Conservation (phyloP, 2,113 vertebrate species). For the Xiphias gladius region DNA sequence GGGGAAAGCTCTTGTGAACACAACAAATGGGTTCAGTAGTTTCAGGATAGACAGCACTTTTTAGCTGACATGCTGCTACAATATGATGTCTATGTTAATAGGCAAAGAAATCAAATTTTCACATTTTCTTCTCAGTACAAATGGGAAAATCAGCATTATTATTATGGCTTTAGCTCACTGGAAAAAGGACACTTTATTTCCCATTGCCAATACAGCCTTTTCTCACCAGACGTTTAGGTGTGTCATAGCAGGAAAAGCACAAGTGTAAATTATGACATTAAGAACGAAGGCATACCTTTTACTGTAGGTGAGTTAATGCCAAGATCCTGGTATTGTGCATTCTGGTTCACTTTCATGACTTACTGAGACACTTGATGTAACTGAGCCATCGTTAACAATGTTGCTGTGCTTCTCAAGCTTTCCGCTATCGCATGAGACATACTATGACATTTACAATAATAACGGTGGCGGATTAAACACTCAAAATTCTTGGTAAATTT, state of each 20-base stretch:
- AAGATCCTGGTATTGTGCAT: background rate
- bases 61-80: background rate
- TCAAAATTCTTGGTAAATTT: no score
- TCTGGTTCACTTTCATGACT: background rate
- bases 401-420: background rate
- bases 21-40: constrained; percentile 26
- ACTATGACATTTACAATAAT: background rate
- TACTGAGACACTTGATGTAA: background rate
- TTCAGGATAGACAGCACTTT: constrained; percentile 11
- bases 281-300: no score
- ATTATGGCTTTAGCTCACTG: background rate
- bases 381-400: background rate
- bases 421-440: background rate
- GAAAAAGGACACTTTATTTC: no score
- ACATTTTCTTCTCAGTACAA: background rate
- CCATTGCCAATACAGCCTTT: background rate
- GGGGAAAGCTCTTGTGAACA: constrained; percentile 32
- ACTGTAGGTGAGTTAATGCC: background rate
- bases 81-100: constrained; percentile 6
- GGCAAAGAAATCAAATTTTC: background rate
- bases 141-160: background rate
- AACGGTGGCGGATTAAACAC: no score
- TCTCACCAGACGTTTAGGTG: background rate
- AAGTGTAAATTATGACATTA: no score
- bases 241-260: background rate